Percentiles rank a stretch among this genome's conserved stretches.
Conservation (phyloP, 2,113 vertebrate species). For the Steatornis caripensis region DNA sequence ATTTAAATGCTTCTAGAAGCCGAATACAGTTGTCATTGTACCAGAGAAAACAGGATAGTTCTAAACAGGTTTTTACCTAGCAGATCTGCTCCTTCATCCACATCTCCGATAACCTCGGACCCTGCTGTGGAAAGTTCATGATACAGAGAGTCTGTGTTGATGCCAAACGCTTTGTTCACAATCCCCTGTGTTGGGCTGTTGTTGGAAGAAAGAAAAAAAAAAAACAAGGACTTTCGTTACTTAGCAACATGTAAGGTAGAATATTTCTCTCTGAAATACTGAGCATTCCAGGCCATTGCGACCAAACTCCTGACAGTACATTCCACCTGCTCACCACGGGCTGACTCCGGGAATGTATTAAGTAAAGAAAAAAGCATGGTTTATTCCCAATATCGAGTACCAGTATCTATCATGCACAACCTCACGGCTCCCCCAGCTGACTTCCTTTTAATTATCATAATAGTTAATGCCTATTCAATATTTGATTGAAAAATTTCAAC, state of each 20-base stretch:
- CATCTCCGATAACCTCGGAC: constrained; percentile 95
- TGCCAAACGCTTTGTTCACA: constrained; percentile 97
- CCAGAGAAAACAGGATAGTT: not conserved
- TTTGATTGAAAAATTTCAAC: not conserved
- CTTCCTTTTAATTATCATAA: not conserved
- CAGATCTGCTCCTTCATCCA: constrained; percentile 95
- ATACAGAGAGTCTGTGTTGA: constrained; percentile 97
- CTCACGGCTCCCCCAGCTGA: not conserved
- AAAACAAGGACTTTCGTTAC: not conserved
- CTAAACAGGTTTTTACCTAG: constrained; percentile 78
- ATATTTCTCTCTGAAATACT: not conserved
- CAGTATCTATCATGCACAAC: not conserved
- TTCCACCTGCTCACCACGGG: not conserved
- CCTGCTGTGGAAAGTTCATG: constrained; percentile 95
- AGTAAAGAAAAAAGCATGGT: not conserved
- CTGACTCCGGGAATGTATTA: rapidly evolving
- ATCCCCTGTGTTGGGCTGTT: constrained; percentile 95
- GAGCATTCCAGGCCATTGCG: not conserved
- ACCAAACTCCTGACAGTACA: not conserved
- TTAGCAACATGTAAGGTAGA: not conserved
- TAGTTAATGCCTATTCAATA: not conserved
- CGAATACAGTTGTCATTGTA: not conserved
- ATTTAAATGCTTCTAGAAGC: not conserved
- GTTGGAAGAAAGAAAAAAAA: not conserved
- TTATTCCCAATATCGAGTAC: not conserved